Percentiles rank a stretch among this genome's conserved stretches.
Conservation (phyloP, 53 echinoderm and acorn worm genomes). For the Echinometra lucunter region DNA sequence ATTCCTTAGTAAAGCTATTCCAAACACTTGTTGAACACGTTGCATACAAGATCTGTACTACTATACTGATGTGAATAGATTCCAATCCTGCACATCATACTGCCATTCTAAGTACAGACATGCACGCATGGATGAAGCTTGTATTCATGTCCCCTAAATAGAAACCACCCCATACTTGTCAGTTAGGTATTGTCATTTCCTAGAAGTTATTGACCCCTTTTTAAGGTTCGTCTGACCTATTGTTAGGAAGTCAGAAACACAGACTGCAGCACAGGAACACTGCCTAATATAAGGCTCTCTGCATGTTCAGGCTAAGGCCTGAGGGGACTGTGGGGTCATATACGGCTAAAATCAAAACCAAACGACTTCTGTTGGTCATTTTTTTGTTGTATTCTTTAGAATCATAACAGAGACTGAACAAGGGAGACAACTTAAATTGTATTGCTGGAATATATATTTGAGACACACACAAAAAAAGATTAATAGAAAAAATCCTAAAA, state of each 20-base stretch:
- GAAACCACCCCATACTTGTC: conserved; percentile 34
- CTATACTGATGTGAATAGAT: neutral
- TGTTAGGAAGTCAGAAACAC: neutral
- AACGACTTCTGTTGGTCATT: no score
- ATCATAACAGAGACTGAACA: no score
- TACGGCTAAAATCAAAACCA: neutral
- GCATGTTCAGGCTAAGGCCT: neutral
- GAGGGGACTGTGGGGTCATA: no score
- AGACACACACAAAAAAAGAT: no score
- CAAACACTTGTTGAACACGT: neutral
- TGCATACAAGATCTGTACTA: neutral
- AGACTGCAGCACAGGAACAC: neutral
- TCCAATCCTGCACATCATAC: neutral
- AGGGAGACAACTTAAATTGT: no score
- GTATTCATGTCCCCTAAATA: neutral
- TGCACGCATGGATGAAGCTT: neutral
- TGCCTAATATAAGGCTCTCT: neutral
- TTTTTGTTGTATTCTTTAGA: no score
- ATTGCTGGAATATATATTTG: no score
- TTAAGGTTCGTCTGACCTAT: neutral
- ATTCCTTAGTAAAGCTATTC: conserved; percentile 15
- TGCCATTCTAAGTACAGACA: neutral
- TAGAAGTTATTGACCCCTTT: neutral
- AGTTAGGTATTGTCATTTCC: conserved; percentile 10
- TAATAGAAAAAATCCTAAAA: no score